phyloP scores from a whole-genome alignment of 2,113 vertebrate genomes.

The Oryzias curvinotus region DNA sequence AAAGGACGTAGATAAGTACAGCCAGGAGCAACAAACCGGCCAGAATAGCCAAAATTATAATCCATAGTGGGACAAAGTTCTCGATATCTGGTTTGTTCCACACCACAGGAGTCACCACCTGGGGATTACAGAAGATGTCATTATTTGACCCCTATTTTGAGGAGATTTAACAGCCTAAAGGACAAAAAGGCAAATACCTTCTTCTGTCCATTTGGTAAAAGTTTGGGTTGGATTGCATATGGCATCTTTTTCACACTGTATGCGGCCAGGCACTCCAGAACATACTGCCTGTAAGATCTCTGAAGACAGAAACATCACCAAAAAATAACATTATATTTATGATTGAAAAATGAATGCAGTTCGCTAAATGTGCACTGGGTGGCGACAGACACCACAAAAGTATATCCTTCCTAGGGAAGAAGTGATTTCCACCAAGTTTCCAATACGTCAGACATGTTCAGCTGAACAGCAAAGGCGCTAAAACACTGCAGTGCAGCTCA shows the following conservation, averaged over 20 bases:
- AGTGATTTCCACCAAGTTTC: slow-evolving; percentile 57
- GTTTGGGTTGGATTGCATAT: slow-evolving; percentile 81
- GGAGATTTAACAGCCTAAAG: not conserved
- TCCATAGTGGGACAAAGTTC: slow-evolving; percentile 86
- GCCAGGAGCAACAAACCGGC: slow-evolving; percentile 88
- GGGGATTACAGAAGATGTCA: slow-evolving; percentile 4
- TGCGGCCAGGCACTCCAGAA: slow-evolving; percentile 82
- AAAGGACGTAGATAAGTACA: slow-evolving; percentile 89
- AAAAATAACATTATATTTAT: not conserved
- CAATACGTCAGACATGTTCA: slow-evolving; percentile 52
- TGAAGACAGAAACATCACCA: slow-evolving; percentile 43
- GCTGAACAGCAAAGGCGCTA: slow-evolving; percentile 39
- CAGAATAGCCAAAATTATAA: slow-evolving; percentile 89
- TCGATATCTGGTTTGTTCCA: slow-evolving; percentile 87
- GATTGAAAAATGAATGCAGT: not conserved
- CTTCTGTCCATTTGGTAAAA: slow-evolving; percentile 75
- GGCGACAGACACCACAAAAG: slow-evolving; percentile 41
- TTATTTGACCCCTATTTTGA: not conserved
- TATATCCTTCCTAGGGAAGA: slow-evolving; percentile 55
- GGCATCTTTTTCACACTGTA: slow-evolving; percentile 85
- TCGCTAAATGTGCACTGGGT: slow-evolving; percentile 17
- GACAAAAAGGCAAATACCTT: slow-evolving; percentile 70
- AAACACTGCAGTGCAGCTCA: slow-evolving; percentile 25
- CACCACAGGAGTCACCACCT: slow-evolving; percentile 85
- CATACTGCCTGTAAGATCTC: slow-evolving; percentile 79